These are phyloP conservation scores for Apeira syringaria DNA, from an alignment of 2,888 invertebrate genomes.

Conservation along the genomic window DNA sequence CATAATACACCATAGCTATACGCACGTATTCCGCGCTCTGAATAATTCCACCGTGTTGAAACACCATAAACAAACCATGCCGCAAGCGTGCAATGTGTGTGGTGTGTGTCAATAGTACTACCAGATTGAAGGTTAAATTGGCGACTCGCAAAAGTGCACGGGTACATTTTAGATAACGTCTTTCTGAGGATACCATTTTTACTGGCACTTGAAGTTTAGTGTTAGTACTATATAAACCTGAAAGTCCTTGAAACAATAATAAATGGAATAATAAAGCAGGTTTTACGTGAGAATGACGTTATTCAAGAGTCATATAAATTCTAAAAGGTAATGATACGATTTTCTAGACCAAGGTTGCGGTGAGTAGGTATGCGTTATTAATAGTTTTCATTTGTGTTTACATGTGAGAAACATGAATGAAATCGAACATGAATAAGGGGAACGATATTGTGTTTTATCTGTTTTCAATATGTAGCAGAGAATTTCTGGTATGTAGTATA, in stretches of 20 bases:
- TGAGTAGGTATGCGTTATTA: conserved; percentile 11
- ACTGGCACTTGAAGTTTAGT: no score
- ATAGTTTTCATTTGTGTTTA: conserved; percentile 4
- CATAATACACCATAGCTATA: neutral
- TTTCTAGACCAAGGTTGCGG: conserved; percentile 21
- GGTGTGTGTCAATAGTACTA: no score
- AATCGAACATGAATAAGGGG: neutral
- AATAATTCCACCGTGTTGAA: conserved; percentile 3
- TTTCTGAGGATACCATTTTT: no score
- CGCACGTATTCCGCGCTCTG: no score
- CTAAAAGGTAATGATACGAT: conserved; percentile 3
- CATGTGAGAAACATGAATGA: neutral
- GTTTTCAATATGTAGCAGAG: no score
- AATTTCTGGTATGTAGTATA: no score
- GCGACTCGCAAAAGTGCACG: no score
- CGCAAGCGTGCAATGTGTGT: neutral
- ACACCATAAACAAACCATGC: neutral
- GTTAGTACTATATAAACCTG: conserved; percentile 7
- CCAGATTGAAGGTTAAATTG: no score
- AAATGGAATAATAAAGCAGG: conserved; percentile 1
- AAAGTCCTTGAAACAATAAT: conserved; percentile 17
- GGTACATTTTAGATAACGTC: no score
- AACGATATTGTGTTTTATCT: neutral
- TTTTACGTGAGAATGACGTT: conserved; percentile 26
- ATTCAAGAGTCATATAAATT: conserved; percentile 22